Base-by-base conservation (phyloP, 2,888 invertebrate species). In the Mesorhabditis sp. region DNA sequence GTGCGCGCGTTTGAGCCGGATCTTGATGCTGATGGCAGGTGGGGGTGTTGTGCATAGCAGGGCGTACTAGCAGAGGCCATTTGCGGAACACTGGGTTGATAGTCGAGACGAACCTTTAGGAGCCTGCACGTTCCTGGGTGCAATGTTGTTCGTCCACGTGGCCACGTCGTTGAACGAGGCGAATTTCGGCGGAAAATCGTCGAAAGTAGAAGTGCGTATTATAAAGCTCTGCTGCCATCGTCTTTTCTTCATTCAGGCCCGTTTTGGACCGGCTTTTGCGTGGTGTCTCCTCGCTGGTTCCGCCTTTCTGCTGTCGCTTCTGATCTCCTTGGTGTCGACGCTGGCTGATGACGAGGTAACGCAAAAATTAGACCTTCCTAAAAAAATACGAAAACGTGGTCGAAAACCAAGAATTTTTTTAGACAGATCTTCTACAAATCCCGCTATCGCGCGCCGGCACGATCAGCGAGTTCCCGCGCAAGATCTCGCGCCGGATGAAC, bases 341-440 rank as follows among this genome's bases (percentile, higher is more conserved):
- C n/a, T 50, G 58, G n/a, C n/a, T 50, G 58, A 50, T 50, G 58
- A 50, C n/a, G 58, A 50, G 58, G 58, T 50, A 50, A 13, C 58
- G 58, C n/a, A 13, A 50, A 28, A 28, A 28, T 28, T 28, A 2
- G 28, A 28, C 28, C 28, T 28, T 28, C 2, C 28, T 28, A 28
- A 28, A 28, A 28, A 28, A 28, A 28, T 28, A 28, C 28, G 28
- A 28, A 28, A 28, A 28, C 28, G 28, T 28, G 28, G 28, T 28
- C 28, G 28, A 28, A 28, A 28, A 28, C 28, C 28, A 28, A 28
- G 28, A 28, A 28, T 28, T 28, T 2, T 50, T 50, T n/a, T n/a
- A 50, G 58, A n/a, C n/a, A n/a, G 58, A 50, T 50, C 58, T 50
- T 0, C 58, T 50, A 13, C 10, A 50, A 50, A 50, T n/a, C n/a